Conservation (phyloP, 2,113 vertebrate species). For the Ursus arctos region DNA sequence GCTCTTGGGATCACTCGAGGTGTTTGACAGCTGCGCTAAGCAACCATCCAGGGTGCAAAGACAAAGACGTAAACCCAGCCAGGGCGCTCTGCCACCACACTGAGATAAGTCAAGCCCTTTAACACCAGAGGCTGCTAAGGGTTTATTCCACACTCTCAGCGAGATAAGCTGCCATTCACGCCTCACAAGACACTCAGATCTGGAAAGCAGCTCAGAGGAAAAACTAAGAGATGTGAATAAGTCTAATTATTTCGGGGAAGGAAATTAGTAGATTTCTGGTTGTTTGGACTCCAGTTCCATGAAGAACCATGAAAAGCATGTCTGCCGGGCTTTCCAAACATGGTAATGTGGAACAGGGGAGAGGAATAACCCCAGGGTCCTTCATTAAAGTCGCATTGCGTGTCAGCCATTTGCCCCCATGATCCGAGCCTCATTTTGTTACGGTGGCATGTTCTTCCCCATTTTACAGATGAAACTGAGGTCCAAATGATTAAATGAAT, state of each 20-base stretch:
- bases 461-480: not conserved
- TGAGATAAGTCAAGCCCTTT: slow-evolving; percentile 87
- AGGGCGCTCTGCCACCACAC: slow-evolving; percentile 82
- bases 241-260: not conserved
- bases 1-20: slow-evolving; percentile 76
- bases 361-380: not conserved
- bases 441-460: not conserved
- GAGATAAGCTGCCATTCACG: slow-evolving; percentile 87
- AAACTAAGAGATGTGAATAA: not conserved
- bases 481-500: not conserved
- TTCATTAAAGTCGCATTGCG: rapidly evolving
- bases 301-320: not conserved
- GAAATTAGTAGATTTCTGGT: slow-evolving; percentile 19
- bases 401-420: not conserved
- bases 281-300: not conserved
- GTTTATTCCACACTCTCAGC: slow-evolving; percentile 85
- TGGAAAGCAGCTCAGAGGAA: slow-evolving; percentile 72
- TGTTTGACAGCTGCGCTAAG: slow-evolving; percentile 86
- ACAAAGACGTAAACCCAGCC: slow-evolving; percentile 74
- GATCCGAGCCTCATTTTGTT: not conserved
- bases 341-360: not conserved
- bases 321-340: not conserved
- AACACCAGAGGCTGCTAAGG: slow-evolving; percentile 84
- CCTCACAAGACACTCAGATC: slow-evolving; percentile 83
- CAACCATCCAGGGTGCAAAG: slow-evolving; percentile 65